A percentile compares a stretch with the other conserved stretches of the same genome.
These are phyloP conservation scores for Eupristina koningsbergeri DNA, from an alignment of 1,140 invertebrate species.

Conservation along the genomic window DNA sequence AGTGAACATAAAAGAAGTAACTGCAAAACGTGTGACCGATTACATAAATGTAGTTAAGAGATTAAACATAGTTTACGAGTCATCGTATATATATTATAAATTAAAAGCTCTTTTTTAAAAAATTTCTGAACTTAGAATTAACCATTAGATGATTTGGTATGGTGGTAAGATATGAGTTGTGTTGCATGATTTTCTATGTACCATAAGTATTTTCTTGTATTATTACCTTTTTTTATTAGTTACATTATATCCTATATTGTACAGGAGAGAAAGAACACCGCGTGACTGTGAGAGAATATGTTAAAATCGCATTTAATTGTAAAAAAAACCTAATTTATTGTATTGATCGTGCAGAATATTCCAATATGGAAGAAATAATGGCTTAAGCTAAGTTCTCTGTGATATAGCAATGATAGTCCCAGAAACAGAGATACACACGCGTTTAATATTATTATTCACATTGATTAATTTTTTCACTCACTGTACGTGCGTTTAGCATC, in stretches of 20 bases:
- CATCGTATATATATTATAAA: constrained; percentile 49
- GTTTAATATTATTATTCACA: constrained; percentile 50
- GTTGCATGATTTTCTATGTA: constrained; percentile 62
- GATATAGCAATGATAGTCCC: constrained; percentile 65
- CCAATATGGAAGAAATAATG: constrained; percentile 50
- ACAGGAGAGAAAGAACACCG: constrained; percentile 34
- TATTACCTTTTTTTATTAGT: constrained; percentile 58
- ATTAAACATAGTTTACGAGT: constrained; percentile 47
- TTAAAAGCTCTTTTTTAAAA: constrained; percentile 51
- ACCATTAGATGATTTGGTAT: constrained; percentile 36
- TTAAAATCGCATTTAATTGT: constrained; percentile 62
- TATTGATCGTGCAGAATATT: constrained; percentile 62
- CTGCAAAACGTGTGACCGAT: constrained; percentile 37
- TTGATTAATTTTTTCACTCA: constrained; percentile 48
- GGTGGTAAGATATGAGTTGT: constrained; percentile 52
- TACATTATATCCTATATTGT: constrained; percentile 55
- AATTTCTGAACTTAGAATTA: constrained; percentile 40
- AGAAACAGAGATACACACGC: constrained; percentile 62
- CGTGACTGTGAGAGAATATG: constrained; percentile 40
- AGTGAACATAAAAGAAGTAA: constrained; percentile 47
- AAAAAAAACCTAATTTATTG: constrained; percentile 65
- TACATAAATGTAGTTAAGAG: constrained; percentile 51
- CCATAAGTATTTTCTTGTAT: constrained; percentile 67
- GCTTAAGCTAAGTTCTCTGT: constrained; percentile 64
- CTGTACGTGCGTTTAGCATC: constrained; percentile 48